These are phyloP conservation scores for Echinarachnius parma DNA, from an alignment of 53 echinoderm and acorn worm genomes.

Conservation along the genomic window DNA sequence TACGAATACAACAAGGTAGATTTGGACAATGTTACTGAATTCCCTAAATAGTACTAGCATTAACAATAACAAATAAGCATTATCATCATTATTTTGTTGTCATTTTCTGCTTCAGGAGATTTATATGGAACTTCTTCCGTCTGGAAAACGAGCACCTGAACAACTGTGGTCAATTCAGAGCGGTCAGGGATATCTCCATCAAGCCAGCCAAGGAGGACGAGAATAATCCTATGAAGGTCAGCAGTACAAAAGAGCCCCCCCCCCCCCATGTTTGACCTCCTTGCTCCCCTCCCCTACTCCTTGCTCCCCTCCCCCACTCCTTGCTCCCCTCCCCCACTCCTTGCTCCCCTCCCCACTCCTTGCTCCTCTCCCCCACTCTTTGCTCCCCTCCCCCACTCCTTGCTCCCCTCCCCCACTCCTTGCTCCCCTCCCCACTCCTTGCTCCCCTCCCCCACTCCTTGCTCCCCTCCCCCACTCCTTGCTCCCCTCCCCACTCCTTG, in stretches of 20 bases:
- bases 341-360: not conserved
- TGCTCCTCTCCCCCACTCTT: too few relatives aligned
- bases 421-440: not conserved
- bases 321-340: constrained; percentile 8
- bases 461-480: too few relatives aligned
- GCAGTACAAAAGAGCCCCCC: too few relatives aligned
- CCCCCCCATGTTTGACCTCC: not conserved
- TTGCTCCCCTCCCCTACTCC: not conserved
- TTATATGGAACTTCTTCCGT: constrained; percentile 98
- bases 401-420: not conserved
- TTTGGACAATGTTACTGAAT: too few relatives aligned
- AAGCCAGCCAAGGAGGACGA: constrained; percentile 89
- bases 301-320: constrained; percentile 2
- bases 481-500: too few relatives aligned
- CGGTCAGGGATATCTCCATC: constrained; percentile 93
- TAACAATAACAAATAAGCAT: too few relatives aligned
- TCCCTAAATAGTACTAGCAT: too few relatives aligned
- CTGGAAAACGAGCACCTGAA: constrained; percentile 98
- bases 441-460: not conserved
- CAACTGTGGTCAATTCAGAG: constrained; percentile 98
- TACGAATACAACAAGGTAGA: too few relatives aligned
- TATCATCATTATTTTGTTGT: constrained; percentile 3
- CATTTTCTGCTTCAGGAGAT: constrained; percentile 51
- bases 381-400: not conserved
- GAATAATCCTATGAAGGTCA: constrained; percentile 72